These are phyloP conservation scores for Euphydryas editha DNA, from an alignment of 2,888 invertebrate genomes.

Conservation along the genomic window DNA sequence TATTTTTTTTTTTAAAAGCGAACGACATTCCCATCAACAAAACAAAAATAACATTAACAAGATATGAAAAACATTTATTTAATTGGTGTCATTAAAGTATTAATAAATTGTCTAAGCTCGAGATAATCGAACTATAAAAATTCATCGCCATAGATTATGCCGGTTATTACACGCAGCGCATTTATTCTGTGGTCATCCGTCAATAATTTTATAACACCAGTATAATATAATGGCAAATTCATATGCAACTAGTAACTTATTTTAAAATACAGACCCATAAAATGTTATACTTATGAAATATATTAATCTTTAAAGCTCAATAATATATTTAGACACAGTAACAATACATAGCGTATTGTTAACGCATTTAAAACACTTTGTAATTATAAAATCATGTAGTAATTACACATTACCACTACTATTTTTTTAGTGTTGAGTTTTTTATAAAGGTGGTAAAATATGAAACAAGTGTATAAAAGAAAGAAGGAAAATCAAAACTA, in stretches of 20 bases:
- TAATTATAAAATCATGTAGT: no score
- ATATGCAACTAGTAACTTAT: background rate
- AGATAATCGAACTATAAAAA: slow-evolving; percentile 24
- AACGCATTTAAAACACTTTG: no score
- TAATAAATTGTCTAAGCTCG: slow-evolving; percentile 16
- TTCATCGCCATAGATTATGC: slow-evolving; percentile 19
- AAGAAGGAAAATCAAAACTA: no score
- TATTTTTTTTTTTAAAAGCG: background rate
- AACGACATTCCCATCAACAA: background rate
- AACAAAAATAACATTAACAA: background rate
- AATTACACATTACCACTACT: no score
- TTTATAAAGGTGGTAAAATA: no score
- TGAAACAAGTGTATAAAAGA: no score
- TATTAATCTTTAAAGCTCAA: no score
- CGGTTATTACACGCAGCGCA: slow-evolving; percentile 15
- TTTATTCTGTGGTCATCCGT: slow-evolving; percentile 11
- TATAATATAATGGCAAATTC: slow-evolving; percentile 22
- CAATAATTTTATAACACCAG: slow-evolving; percentile 18
- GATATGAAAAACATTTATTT: background rate
- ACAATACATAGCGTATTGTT: no score
- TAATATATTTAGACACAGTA: no score
- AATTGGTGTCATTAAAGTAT: slow-evolving; percentile 1
- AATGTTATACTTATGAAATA: background rate
- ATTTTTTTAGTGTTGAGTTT: no score
- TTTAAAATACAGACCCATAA: background rate